These are phyloP conservation scores for Graphium colonna DNA, from an alignment of 2,888 invertebrate genomes.

Conservation along the genomic window DNA sequence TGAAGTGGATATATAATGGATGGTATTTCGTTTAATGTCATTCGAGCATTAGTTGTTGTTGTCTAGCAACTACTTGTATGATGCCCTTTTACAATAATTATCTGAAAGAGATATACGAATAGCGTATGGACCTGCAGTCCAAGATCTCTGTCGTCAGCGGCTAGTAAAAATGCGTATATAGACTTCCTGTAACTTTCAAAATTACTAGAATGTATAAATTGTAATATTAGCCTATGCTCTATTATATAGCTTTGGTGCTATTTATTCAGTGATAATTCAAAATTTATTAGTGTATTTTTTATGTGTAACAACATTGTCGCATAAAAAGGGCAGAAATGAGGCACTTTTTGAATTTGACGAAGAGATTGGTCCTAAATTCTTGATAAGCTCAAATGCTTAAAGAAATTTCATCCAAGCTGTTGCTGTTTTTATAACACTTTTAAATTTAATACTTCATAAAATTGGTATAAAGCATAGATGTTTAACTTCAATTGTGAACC, in stretches of 20 bases:
- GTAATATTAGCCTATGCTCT: slow-evolving; percentile 10
- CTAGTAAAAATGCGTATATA: slow-evolving; percentile 26
- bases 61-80: neutral
- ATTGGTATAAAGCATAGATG: neutral
- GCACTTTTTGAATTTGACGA: slow-evolving; percentile 29
- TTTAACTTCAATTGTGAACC: neutral
- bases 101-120: slow-evolving; percentile 17
- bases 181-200: slow-evolving; percentile 25
- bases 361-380: slow-evolving; percentile 22
- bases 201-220: slow-evolving; percentile 14
- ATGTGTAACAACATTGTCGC: slow-evolving; percentile 21
- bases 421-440: neutral
- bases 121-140: slow-evolving; percentile 22
- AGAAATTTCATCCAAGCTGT: neutral
- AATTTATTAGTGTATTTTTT: slow-evolving; percentile 21
- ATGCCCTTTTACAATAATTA: slow-evolving; percentile 26
- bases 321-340: slow-evolving; percentile 17
- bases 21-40: neutral
- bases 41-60: neutral
- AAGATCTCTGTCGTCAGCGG: slow-evolving; percentile 25
- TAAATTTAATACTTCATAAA: neutral
- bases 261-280: neutral
- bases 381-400: neutral
- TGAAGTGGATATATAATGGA: neutral
- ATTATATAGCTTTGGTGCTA: slow-evolving; percentile 4